A percentile compares a stretch with the other conserved stretches of the same genome.
Evolutionary conservation across 2,113 vertebrate species (phyloP).

Genomic region (Spea bombifrons): DNA sequence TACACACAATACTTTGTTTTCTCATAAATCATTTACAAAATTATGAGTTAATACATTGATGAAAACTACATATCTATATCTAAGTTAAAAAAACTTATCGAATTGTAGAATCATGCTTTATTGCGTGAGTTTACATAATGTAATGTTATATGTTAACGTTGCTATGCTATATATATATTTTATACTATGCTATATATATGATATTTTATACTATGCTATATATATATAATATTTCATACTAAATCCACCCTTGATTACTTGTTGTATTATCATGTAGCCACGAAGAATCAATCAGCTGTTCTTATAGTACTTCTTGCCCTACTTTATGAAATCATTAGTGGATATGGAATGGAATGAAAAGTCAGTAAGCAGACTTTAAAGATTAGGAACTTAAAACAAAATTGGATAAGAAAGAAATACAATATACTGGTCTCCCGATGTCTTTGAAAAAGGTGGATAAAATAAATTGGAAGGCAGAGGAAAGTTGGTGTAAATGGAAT

Average conservation of each 20-base stretch:
- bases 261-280: neutral
- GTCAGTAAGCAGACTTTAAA: slow-evolving; percentile 10
- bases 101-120: too few relatives aligned
- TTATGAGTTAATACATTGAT: too few relatives aligned
- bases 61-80: too few relatives aligned
- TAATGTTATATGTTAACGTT: too few relatives aligned
- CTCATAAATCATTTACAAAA: too few relatives aligned
- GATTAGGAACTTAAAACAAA: slow-evolving; percentile 25
- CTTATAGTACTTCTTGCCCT: slow-evolving; percentile 2
- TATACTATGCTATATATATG: too few relatives aligned
- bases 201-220: too few relatives aligned
- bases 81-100: too few relatives aligned
- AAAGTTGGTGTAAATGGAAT: neutral
- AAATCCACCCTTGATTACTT: neutral
- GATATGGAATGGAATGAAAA: slow-evolving; percentile 4
- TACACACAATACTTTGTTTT: too few relatives aligned
- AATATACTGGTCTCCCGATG: neutral
- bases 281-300: slow-evolving; percentile 5
- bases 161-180: too few relatives aligned
- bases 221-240: too few relatives aligned
- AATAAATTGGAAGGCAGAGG: neutral
- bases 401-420: slow-evolving; percentile 2
- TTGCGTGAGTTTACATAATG: too few relatives aligned
- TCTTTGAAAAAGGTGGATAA: neutral
- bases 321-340: slow-evolving; percentile 21